Evolutionary conservation across 2,888 invertebrate species (phyloP), one percentile per base, ranked within the genome.

Genomic region (Kryphioiulus occultus): DNA sequence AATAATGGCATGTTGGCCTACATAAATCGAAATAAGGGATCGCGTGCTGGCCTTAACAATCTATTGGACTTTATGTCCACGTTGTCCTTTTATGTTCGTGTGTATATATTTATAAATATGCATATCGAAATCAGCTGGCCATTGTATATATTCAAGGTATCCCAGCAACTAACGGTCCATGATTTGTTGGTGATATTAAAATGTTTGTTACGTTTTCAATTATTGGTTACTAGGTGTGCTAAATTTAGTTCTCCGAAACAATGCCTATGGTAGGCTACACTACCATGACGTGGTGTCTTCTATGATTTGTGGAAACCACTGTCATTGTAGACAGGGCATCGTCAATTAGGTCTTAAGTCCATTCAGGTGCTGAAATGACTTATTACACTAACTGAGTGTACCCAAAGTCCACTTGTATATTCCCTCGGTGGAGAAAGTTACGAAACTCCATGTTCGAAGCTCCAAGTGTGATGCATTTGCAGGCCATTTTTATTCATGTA

Each of bases 21-120:
- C 19, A 59, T n/a, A 59, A 59, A 59, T 59, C 59, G 59, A 59
- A 59, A 59, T 59, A 15, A n/a, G 22, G 59, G 7, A 3, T 59
- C n/a, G 59, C 59, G 59, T 59, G 59, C 59, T n/a, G 1, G n/a
- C 59, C 59, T 59, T 0, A 59, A 53, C 19, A 59, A 59, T 59
- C 59, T n/a, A 59, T 59, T 59, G 59, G 59, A 59, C 59, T n/a
- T 59, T n/a, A n/a, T n/a, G n/a, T n/a, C n/a, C 19, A 59, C 59
- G 7, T 19, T 59, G 19, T 7, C n/a, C n/a, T 59, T 59, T 59
- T 59, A 19, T 59, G 7, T n/a, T 19, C 59, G 59, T n/a, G 3
- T 17, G 53, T 59, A 59, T 17, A 47, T 59, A n/a, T 59, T n/a
- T 59, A 59, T 59, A 59, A 59, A 59, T 3, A 2, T 59, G 59